A percentile compares a stretch with the other conserved stretches of the same genome.
Evolutionary conservation across 2,888 invertebrate species (phyloP).

Genomic region (Polymixis flavicincta): DNA sequence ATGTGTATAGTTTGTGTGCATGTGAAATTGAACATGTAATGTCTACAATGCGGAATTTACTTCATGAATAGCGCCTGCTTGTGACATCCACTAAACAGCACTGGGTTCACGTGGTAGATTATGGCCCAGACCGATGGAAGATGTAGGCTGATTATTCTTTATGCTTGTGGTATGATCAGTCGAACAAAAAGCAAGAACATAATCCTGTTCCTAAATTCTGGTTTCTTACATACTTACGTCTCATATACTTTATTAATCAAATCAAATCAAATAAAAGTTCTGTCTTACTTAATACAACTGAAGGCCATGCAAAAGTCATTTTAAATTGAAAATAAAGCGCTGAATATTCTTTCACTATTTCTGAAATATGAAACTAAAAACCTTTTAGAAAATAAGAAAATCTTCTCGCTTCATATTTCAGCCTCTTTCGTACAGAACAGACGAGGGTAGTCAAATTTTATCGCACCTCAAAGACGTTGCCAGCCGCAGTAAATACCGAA

Average conservation of each 20-base stretch:
- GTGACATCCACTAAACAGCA: no score
- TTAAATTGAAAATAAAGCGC: not conserved
- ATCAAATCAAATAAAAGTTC: no score
- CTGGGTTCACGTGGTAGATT: no score
- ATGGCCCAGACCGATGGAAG: no score
- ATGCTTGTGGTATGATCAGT: no score
- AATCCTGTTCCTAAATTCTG: no score
- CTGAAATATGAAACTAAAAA: constrained; percentile 14
- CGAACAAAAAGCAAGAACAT: no score
- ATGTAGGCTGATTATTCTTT: no score
- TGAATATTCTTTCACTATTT: not conserved
- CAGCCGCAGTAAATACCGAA: constrained; percentile 21
- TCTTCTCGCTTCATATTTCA: constrained; percentile 19
- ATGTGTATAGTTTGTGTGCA: no score
- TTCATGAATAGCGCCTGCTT: no score
- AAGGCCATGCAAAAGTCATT: not conserved
- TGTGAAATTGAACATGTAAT: no score
- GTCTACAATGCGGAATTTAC: no score
- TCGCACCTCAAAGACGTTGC: constrained; percentile 39
- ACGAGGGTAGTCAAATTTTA: constrained; percentile 36
- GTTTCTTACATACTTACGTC: not conserved
- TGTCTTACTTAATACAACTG: not conserved
- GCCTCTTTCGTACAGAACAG: constrained; percentile 6
- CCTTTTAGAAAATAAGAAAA: constrained; percentile 12
- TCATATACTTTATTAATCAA: not conserved